phyloP scores from a whole-genome alignment of 2,888 invertebrate genomes.

The Alcis repandata region DNA sequence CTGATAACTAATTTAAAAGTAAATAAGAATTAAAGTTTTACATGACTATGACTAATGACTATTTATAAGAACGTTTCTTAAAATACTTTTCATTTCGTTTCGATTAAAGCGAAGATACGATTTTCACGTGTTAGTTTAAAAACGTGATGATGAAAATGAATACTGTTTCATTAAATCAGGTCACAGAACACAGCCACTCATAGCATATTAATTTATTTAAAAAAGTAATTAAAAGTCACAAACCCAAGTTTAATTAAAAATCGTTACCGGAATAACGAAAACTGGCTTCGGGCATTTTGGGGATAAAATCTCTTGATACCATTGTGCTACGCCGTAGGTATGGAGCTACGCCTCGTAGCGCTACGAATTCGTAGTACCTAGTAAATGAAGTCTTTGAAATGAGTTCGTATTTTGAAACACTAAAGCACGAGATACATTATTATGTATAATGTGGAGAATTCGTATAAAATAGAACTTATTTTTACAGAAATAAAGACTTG shows the following conservation, averaged over 20 bases:
- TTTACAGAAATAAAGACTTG: no score
- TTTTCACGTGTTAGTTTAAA: no score
- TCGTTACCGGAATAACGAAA: slow-evolving; percentile 12
- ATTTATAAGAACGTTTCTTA: no score
- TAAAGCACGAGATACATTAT: neutral
- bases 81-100: no score
- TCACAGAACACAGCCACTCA: neutral
- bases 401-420: neutral
- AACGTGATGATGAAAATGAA: neutral
- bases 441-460: no score
- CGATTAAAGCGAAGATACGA: no score
- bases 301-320: slow-evolving; percentile 9
- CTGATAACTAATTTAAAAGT: no score
- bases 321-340: slow-evolving; percentile 14
- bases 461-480: no score
- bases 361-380: neutral
- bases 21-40: no score
- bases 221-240: slow-evolving; percentile 15
- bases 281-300: slow-evolving; percentile 1
- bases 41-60: no score
- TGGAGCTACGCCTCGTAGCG: slow-evolving; percentile 4
- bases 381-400: neutral
- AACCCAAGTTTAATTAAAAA: slow-evolving; percentile 14
- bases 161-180: neutral
- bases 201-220: slow-evolving; percentile 14